These are phyloP conservation scores for Rhopalosiphum padi DNA, from an alignment of 1,140 invertebrate genomes.

Conservation along the genomic window DNA sequence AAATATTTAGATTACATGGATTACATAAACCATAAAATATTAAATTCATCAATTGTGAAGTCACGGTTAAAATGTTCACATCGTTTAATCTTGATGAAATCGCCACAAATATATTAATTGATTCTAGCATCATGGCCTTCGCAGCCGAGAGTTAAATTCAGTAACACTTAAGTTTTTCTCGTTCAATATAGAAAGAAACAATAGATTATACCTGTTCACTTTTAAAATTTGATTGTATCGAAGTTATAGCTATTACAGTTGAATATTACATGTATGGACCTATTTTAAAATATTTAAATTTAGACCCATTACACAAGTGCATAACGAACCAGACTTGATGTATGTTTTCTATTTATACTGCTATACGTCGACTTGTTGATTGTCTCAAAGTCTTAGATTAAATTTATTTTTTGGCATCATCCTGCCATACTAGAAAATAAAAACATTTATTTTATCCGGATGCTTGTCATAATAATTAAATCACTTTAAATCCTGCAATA, in stretches of 20 bases:
- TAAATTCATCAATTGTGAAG: neutral
- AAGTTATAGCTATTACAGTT: neutral
- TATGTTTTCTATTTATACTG: conserved; percentile 11
- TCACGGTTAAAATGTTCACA: neutral
- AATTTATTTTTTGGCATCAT: conserved; percentile 10
- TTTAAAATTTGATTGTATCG: neutral
- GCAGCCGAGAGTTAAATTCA: too few species aligned
- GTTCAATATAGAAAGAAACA: neutral
- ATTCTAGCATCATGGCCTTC: neutral
- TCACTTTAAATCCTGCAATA: neutral
- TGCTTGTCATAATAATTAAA: conserved; percentile 10
- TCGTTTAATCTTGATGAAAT: neutral
- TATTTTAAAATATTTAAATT: conserved; percentile 21
- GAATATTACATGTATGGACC: neutral
- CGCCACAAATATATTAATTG: neutral
- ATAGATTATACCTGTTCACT: neutral
- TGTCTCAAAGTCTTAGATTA: neutral
- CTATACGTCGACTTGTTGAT: conserved; percentile 6
- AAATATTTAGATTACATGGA: conserved; percentile 5
- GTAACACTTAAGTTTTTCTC: neutral
- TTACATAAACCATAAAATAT: neutral
- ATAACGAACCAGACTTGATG: neutral
- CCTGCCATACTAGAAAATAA: neutral
- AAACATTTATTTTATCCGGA: neutral
- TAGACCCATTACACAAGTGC: neutral